Base-by-base conservation (phyloP, 2,113 vertebrate species). In the Leuciscus idus region DNA sequence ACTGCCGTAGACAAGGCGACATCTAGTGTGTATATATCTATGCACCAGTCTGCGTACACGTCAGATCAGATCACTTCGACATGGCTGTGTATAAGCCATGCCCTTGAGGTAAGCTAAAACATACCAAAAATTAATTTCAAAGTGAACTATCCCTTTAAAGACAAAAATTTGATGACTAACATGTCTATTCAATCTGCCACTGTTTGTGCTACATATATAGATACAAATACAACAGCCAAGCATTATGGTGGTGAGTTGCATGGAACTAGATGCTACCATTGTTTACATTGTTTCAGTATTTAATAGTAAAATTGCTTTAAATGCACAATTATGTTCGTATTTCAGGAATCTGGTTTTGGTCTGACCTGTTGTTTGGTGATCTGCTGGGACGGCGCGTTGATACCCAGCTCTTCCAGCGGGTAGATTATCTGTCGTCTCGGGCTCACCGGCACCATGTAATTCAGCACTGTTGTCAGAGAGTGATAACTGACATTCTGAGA, bases 401-500 rank as follows among this genome's bases (percentile, higher is more conserved):
- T 90, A 93, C 96, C 97, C 92, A 99, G 97, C 94, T 97, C 96
- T 94, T 96, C 93, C 96, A 97, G 95, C 62, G 97, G 96, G 95
- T 96, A 99, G 94, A 96, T 93, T 95, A 99, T 97, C 96, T 98
- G 98, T 90, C 95, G 96, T 91, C 98, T 95, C 0, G 96, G 97
- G 86, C 95, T 95, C 93, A 99, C 96, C n/a, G 98, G 97, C 91
- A 97, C 96, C 87, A 96, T 95, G 90, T 93, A 96, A 95, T 95
- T 93, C 92, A 98, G 95, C 93, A 96, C 93, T 89, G 94, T 94
- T 90, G 96, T 95, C 95, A 98, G 95, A 82, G 95, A 96, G 93
- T 95, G 95, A 92, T 95, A 89, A 88, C 90, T 90, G 94, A 95
- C 94, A 92, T 88, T 93, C 96, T 97, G 96, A 61, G 93, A 90